A percentile compares a stretch with the other conserved stretches of the same genome.
These are phyloP conservation scores for Rhabdophis nuchalis DNA, from an alignment of 2,797 vertebrate species.

Conservation along the genomic window DNA sequence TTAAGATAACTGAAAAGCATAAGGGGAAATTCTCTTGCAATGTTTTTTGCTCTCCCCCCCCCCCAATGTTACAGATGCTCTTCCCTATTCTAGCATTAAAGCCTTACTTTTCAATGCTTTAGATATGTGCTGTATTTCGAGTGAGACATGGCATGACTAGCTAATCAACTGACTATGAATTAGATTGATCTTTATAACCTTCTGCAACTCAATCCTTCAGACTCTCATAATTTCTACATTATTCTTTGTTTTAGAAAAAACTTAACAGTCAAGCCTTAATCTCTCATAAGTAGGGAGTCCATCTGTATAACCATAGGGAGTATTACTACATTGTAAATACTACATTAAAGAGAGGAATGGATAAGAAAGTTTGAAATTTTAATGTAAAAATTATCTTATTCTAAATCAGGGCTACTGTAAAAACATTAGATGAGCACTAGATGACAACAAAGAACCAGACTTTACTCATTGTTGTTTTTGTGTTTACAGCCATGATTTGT, in stretches of 20 bases:
- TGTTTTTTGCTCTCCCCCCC: background rate
- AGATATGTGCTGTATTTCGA: background rate
- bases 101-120: background rate
- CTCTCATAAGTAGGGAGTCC: background rate
- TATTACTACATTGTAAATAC: background rate
- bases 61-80: background rate
- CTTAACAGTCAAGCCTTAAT: background rate
- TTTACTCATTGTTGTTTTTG: background rate
- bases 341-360: background rate
- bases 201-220: background rate
- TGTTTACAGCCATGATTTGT: background rate
- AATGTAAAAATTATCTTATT: background rate
- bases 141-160: background rate
- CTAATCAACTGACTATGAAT: background rate
- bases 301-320: background rate
- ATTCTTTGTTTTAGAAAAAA: background rate
- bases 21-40: background rate
- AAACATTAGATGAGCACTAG: background rate
- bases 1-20: background rate
- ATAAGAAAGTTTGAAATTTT: background rate
- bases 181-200: background rate
- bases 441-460: background rate
- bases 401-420: background rate
- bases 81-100: background rate
- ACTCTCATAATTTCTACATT: background rate